Base-by-base conservation (phyloP, 2,113 vertebrate genomes). In the Rhineura floridana region DNA sequence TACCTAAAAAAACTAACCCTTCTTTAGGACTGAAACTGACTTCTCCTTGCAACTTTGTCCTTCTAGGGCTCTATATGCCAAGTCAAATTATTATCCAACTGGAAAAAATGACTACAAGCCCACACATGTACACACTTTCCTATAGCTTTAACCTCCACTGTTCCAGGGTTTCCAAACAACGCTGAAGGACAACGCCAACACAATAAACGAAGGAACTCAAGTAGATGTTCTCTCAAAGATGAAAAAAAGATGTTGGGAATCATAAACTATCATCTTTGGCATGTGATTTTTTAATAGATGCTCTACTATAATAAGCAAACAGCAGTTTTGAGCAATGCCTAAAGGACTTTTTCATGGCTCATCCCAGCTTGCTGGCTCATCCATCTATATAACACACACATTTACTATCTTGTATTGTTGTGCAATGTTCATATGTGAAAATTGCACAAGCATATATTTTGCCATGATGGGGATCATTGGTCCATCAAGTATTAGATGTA, bases 61-160 rank as follows among this genome's bases (percentile, higher is more conserved):
- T 89, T 82, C n/a, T 33, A 82, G 70, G 48, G 46, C 44, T 82
- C 62, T 36, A 67, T 55, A 8, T 77, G 44, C 70, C 44, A 52
- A 52, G 44, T 25, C 65, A 73, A 50, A 52, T 63, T 73, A 82
- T 63, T 46, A 75, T 82, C 52, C 33, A 81, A 28, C 17, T 6
- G 19, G 33, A 1, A 8, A 39, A n/a, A n/a, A n/a, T n/a, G n/a
- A 21, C 11, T 15, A 28, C 0, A 6, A 8, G 3, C 0, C 13
- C 67, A 36, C 21, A 28, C 13, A 62, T 7, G 42, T 44, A 23
- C 39, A 36, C 70, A 7, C 36, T 28, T 76, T n/a, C 30, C 50
- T 62, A 50, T 50, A 85, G 28, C 52, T 44, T 82, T 86, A 73
- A 63, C 46, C 80, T 65, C 77, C 80, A 28, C 1, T 9, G 59